These are phyloP conservation scores for Tokudaia muenninki DNA, from an alignment of 2,797 vertebrate genomes.

Conservation along the genomic window DNA sequence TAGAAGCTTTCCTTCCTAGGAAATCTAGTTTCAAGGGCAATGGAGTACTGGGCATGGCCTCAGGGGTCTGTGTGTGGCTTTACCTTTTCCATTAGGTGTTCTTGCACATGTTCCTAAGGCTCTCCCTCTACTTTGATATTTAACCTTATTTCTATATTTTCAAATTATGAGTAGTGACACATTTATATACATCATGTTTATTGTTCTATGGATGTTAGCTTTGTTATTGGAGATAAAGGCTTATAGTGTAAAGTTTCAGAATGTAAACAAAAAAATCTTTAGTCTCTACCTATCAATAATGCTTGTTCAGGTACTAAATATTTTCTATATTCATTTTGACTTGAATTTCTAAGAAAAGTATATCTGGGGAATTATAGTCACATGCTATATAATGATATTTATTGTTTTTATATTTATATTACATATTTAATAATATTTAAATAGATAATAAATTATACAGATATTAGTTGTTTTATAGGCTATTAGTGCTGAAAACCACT, in stretches of 20 bases:
- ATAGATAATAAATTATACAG: background rate
- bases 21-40: conserved; percentile 54
- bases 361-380: background rate
- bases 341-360: background rate
- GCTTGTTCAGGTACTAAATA: background rate
- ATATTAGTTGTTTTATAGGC: background rate
- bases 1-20: conserved; percentile 22
- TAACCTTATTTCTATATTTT: background rate
- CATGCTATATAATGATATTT: no score
- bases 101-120: background rate
- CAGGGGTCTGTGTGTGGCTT: background rate
- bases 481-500: background rate
- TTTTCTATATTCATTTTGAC: background rate
- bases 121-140: background rate
- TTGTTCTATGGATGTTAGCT: background rate
- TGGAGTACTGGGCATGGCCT: background rate
- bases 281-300: background rate
- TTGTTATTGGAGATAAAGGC: background rate
- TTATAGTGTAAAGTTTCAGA: background rate
- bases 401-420: background rate
- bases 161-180: background rate
- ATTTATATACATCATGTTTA: background rate
- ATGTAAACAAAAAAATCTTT: background rate
- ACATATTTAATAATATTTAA: background rate
- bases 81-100: conserved; percentile 37